These are phyloP conservation scores for Cydia fagiglandana DNA, from an alignment of 1,140 invertebrate genomes.

Conservation along the genomic window DNA sequence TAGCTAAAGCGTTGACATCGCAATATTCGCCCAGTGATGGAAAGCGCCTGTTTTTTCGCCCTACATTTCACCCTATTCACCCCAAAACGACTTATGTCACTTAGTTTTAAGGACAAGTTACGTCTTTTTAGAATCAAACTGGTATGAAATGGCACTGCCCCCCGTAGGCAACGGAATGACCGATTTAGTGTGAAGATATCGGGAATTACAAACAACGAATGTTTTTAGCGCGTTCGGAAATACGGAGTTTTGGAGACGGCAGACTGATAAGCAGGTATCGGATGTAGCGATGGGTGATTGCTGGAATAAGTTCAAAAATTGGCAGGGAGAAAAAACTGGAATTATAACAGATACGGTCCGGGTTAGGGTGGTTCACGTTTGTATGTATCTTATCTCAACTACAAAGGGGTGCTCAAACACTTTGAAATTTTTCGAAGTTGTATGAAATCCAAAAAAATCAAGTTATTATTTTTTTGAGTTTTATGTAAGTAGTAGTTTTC, in stretches of 20 bases:
- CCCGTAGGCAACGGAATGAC: conserved; percentile 5
- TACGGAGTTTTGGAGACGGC: neutral
- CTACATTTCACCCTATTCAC: conserved; percentile 9
- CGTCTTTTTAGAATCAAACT: neutral
- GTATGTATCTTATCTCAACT: too few relatives aligned
- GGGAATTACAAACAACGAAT: conserved; percentile 16
- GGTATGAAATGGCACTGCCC: conserved; percentile 2
- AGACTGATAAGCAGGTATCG: neutral
- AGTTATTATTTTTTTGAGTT: too few relatives aligned
- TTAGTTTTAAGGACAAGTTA: neutral
- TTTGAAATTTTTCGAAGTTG: too few relatives aligned
- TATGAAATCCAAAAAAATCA: too few relatives aligned
- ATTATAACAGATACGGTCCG: too few relatives aligned
- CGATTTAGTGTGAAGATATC: conserved; percentile 27
- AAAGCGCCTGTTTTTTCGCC: conserved; percentile 22
- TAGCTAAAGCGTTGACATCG: conserved; percentile 2
- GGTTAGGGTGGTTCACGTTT: too few relatives aligned
- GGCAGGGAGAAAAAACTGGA: too few relatives aligned
- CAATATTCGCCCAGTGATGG: conserved; percentile 22
- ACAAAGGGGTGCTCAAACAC: too few relatives aligned
- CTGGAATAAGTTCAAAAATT: too few relatives aligned
- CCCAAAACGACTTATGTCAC: neutral
- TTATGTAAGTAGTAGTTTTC: too few relatives aligned
- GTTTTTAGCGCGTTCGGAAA: conserved; percentile 26
- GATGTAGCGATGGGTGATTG: neutral